A percentile compares a stretch with the other conserved stretches of the same genome.
These are phyloP conservation scores for Drymonia ruficornis DNA, from an alignment of 2,888 invertebrate genomes.

Conservation along the genomic window DNA sequence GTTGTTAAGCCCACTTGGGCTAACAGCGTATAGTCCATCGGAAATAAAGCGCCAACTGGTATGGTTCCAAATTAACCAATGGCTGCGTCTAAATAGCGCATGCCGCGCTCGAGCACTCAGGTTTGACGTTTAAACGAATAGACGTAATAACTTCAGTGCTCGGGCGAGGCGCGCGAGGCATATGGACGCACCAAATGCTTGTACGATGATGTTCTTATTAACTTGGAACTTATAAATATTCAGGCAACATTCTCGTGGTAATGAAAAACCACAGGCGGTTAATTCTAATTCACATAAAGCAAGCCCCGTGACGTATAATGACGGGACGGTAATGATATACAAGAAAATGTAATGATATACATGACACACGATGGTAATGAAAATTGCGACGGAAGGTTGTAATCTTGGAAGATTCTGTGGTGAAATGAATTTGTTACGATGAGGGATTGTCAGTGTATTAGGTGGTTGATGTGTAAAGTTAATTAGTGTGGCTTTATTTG, in stretches of 20 bases:
- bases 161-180: too few species aligned
- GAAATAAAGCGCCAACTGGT: too few species aligned
- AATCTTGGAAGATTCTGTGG: background rate
- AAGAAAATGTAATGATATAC: conserved; percentile 36
- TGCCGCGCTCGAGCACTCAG: too few species aligned
- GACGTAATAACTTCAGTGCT: too few species aligned
- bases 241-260: conserved; percentile 55
- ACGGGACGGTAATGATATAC: conserved; percentile 16
- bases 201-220: too few species aligned
- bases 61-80: too few species aligned
- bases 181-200: too few species aligned
- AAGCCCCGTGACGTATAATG: conserved; percentile 36
- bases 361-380: conserved; percentile 46
- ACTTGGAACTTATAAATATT: conserved; percentile 61
- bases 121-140: too few species aligned
- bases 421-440: background rate
- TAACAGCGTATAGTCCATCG: too few species aligned
- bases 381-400: conserved; percentile 14
- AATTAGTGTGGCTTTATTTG: background rate
- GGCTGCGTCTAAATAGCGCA: too few species aligned
- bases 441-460: background rate
- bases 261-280: conserved; percentile 63
- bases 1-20: too few species aligned
- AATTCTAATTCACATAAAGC: conserved; percentile 57
- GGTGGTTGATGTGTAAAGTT: background rate